Base-by-base conservation (phyloP, 2,888 invertebrate species). In the Sycophila texana region DNA sequence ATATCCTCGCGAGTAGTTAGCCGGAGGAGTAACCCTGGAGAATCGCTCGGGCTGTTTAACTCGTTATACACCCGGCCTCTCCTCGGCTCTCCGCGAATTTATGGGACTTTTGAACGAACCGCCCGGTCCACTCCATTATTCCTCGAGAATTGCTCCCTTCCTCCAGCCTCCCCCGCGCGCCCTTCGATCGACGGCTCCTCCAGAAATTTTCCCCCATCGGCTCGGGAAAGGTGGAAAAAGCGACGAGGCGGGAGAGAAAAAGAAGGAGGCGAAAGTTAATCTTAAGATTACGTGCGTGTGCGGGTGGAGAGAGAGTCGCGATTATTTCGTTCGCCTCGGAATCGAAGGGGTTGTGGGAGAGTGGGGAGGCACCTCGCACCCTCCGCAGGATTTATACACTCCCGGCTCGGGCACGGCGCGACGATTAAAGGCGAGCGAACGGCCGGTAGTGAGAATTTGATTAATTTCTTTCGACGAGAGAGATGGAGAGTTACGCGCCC, bases 11-110 rank as follows among this genome's bases (percentile, higher is more conserved):
- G 83, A 84, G 82, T 86, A 86, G 86, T 86, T 87, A 85, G 86
- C 86, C 39, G 39, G 39, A 84, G 49, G 39, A n/a, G 65, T 22
- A 49, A 85, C 83, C 84, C 83, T 26, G 85, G 82, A 86, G 84
- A 86, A 85, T 87, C 87, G 86, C 81, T 84, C 81, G 85, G 39
- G 87, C 87, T 88, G 86, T 87, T 88, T 87, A 88, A 87, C 86
- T 87, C 86, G 74, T 83, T 82, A 75, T 82, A 18, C 39, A 22
- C 65, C 47, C 72, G 61, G 39, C 39, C 77, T 72, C 84, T 82
- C 85, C 82, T 84, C 85, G 74, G 16, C 22, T 74, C 80, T 82
- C 83, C 75, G 74, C 73, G 82, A 84, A 87, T 87, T 87, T 87
- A 88, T 87, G 86, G 85, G 84, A 87, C 85, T 88, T 87, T 87